Conservation (phyloP, 2,888 invertebrate species). For the Eupithecia centaureata region DNA sequence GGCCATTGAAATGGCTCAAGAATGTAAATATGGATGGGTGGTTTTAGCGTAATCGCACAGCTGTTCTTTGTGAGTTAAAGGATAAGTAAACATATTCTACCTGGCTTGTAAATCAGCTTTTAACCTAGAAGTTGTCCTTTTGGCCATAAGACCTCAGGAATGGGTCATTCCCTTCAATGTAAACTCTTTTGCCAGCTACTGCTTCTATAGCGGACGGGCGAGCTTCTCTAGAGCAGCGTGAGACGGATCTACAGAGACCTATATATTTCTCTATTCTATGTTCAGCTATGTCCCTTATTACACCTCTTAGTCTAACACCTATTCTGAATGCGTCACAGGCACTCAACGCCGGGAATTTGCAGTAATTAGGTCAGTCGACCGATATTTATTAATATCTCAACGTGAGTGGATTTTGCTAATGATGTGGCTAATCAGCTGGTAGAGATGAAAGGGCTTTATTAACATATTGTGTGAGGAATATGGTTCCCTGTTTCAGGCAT, state of each 20-base stretch:
- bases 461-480: background rate
- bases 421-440: slow-evolving; percentile 16
- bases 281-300: background rate
- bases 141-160: no score
- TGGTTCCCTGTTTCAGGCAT: no score
- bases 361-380: slow-evolving; percentile 59
- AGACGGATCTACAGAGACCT: background rate
- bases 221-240: background rate
- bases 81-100: background rate
- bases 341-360: slow-evolving; percentile 45
- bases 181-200: no score
- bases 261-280: background rate
- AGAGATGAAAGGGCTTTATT: background rate
- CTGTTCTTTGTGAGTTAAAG: no score
- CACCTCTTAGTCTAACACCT: slow-evolving; percentile 24
- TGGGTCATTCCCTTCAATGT: no score
- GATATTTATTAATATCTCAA: slow-evolving; percentile 48
- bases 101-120: background rate
- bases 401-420: slow-evolving; percentile 6
- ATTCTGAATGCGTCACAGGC: slow-evolving; percentile 46
- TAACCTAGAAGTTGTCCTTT: background rate
- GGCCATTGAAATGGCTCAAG: no score
- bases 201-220: no score
- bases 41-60: no score
- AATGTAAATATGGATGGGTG: no score